Conservation (phyloP, 2,113 vertebrate genomes). For the Rattus rattus region DNA sequence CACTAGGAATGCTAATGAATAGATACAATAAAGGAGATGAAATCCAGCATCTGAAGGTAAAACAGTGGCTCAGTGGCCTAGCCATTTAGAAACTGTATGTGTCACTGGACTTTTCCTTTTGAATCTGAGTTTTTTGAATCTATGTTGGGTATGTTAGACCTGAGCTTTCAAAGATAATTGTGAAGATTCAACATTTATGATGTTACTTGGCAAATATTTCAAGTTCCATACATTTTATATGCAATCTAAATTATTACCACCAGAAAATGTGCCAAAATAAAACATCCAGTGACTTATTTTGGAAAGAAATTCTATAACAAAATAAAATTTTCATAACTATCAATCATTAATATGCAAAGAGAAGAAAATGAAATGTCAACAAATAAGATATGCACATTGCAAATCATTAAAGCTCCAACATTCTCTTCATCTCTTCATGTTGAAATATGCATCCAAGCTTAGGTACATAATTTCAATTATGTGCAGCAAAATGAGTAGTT, state of each 20-base stretch:
- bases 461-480: not conserved
- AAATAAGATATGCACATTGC: not conserved
- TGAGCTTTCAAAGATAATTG: not conserved
- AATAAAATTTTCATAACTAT: not conserved
- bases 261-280: constrained; percentile 27
- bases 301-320: constrained; percentile 28
- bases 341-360: not conserved
- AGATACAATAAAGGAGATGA: not conserved
- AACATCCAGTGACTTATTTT: not conserved
- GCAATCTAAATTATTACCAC: not conserved
- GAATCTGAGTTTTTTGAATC: not conserved
- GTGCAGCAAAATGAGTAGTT: not conserved
- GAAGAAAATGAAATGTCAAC: not conserved
- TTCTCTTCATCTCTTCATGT: not conserved
- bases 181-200: constrained; percentile 2
- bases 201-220: not conserved
- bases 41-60: not conserved
- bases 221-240: not conserved
- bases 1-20: not conserved
- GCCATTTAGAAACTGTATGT: not conserved
- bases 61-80: not conserved
- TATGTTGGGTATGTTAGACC: not conserved
- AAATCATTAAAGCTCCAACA: not conserved
- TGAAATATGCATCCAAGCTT: not conserved
- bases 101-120: not conserved